These are phyloP conservation scores for Chaenodraco wilsoni DNA, from an alignment of 2,797 vertebrate genomes.

Conservation along the genomic window DNA sequence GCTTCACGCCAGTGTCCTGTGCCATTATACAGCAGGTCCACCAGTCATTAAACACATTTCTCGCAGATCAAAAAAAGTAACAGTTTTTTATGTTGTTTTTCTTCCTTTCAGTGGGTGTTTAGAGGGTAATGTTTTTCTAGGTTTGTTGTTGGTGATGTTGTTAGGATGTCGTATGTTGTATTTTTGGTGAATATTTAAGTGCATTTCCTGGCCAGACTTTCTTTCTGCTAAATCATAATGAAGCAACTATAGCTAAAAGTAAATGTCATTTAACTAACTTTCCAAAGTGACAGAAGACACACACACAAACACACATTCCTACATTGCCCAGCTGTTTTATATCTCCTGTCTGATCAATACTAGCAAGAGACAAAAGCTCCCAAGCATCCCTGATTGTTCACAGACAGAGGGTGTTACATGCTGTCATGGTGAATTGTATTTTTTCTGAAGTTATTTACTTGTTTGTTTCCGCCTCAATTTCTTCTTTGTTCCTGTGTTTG, in stretches of 20 bases:
- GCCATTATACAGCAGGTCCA: conserved; percentile 19
- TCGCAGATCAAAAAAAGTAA: conserved; percentile 16
- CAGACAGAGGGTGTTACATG: conserved; percentile 57
- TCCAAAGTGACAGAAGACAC: conserved; percentile 27
- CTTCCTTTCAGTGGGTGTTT: conserved; percentile 16
- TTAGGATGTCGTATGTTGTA: conserved; percentile 20
- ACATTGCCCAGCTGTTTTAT: conserved; percentile 37
- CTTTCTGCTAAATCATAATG: conserved; percentile 44
- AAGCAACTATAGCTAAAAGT: conserved; percentile 37
- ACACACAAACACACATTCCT: conserved; percentile 5
- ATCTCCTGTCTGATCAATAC: conserved; percentile 60
- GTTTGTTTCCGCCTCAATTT: conserved; percentile 60
- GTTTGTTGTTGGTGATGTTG: conserved; percentile 17
- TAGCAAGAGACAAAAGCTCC: conserved; percentile 46
- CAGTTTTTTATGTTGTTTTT: conserved; percentile 23
- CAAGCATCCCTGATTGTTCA: conserved; percentile 59
- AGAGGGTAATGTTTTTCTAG: conserved; percentile 20
- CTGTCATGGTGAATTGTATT: conserved; percentile 61
- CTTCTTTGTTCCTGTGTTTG: conserved; percentile 67
- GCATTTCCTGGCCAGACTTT: conserved; percentile 12
- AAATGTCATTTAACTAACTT: conserved; percentile 47
- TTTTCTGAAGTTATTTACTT: conserved; percentile 66
- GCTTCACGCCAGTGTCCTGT: conserved; percentile 16
- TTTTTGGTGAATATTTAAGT: conserved; percentile 23
- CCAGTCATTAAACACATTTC: conserved; percentile 56